Percentiles rank a stretch among this genome's conserved stretches.
Evolutionary conservation across 2,888 invertebrate genomes (phyloP).

Genomic region (Griposia aprilina): DNA sequence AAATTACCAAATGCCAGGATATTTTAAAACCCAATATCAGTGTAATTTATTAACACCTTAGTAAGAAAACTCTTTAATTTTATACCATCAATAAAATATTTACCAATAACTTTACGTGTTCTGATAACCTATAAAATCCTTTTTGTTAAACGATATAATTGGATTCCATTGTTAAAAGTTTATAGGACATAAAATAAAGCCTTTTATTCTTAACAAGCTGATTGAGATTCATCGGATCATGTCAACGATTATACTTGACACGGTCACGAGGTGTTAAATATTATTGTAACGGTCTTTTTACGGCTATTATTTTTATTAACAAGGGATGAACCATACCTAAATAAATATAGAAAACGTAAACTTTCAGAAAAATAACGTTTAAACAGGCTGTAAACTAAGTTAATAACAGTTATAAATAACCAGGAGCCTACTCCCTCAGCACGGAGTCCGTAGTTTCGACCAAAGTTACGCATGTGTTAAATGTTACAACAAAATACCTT

Average conservation of each 20-base stretch:
- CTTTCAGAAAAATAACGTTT: too few relatives aligned
- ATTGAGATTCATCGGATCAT: slow-evolving; percentile 29
- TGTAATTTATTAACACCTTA: slow-evolving; percentile 46
- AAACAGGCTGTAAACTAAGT: too few relatives aligned
- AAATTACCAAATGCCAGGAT: slow-evolving; percentile 36
- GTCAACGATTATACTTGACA: slow-evolving; percentile 26
- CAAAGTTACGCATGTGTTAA: too few relatives aligned
- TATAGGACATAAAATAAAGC: slow-evolving; percentile 33
- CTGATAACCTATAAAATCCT: slow-evolving; percentile 19
- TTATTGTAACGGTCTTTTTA: slow-evolving; percentile 20
- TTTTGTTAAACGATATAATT: slow-evolving; percentile 20
- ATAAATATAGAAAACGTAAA: too few relatives aligned
- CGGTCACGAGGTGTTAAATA: neutral
- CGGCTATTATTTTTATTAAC: neutral
- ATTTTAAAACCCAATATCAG: neutral
- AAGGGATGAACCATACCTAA: neutral
- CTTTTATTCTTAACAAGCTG: neutral
- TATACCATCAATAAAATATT: slow-evolving; percentile 26
- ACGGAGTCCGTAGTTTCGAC: too few relatives aligned
- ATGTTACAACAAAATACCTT: too few relatives aligned
- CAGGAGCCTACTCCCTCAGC: too few relatives aligned
- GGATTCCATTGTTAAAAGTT: slow-evolving; percentile 33
- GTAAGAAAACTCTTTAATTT: slow-evolving; percentile 24
- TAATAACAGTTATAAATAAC: too few relatives aligned
- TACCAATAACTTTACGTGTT: slow-evolving; percentile 26